A percentile compares a stretch with the other conserved stretches of the same genome.
Conservation (phyloP, 2,888 invertebrate genomes). For the Hedya salicella region DNA sequence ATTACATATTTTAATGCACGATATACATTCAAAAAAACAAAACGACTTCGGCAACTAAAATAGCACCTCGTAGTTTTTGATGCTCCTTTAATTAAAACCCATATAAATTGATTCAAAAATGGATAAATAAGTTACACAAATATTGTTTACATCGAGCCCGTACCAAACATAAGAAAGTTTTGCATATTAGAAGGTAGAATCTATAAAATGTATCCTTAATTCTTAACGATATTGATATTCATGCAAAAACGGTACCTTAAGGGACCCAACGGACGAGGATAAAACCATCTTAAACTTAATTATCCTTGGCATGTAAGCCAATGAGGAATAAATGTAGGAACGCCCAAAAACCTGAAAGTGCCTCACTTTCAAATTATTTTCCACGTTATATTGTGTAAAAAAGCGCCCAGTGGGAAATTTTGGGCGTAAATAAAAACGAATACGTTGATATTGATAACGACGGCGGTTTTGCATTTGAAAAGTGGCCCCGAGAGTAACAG, state of each 20-base stretch:
- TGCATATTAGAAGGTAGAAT: no score
- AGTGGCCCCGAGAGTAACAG: conserved; percentile 13
- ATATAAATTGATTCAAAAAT: no score
- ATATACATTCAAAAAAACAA: no score
- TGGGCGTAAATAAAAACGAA: conserved; percentile 25
- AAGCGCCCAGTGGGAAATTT: conserved; percentile 28
- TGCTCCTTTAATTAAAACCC: no score
- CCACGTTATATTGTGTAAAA: conserved; percentile 5
- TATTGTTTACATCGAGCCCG: no score
- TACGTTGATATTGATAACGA: conserved; percentile 27
- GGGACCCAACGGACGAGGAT: background rate
- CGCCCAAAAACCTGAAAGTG: background rate
- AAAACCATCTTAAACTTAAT: background rate
- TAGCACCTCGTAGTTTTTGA: no score
- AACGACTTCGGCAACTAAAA: no score
- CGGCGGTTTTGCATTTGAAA: conserved; percentile 26
- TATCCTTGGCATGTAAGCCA: background rate
- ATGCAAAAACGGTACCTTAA: background rate
- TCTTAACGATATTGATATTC: background rate
- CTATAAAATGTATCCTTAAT: background rate
- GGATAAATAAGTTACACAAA: no score
- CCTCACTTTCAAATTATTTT: background rate
- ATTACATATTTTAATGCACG: no score
- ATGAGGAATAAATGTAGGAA: background rate
- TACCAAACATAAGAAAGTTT: no score